Evolutionary conservation across 2,113 vertebrate genomes (phyloP).

Genomic region (Odontophorus gujanensis): DNA sequence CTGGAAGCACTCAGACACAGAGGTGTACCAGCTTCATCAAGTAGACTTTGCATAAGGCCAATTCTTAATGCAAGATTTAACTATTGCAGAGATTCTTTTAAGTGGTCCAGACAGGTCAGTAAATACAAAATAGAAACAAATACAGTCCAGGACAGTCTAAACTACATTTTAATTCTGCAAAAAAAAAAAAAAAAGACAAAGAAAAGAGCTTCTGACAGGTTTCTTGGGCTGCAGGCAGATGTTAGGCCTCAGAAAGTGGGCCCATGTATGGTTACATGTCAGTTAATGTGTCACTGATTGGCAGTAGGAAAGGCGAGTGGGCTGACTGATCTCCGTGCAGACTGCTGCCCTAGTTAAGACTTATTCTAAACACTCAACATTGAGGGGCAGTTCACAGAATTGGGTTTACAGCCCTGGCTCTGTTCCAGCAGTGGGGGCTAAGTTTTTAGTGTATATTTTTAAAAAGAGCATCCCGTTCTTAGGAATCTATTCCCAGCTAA

Average conservation of each 20-base stretch:
- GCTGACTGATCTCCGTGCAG: not conserved
- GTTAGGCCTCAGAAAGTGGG: slow-evolving; percentile 15
- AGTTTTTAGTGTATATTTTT: slow-evolving; percentile 42
- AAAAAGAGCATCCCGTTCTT: slow-evolving; percentile 55
- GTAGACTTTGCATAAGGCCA: not conserved
- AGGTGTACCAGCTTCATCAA: not conserved
- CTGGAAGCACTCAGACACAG: not conserved
- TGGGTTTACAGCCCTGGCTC: slow-evolving; percentile 15
- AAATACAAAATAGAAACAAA: not conserved
- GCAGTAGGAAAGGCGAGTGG: not conserved
- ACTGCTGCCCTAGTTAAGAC: slow-evolving; percentile 12
- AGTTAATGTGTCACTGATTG: not conserved
- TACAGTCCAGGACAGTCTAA: not conserved
- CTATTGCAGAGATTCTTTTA: not conserved
- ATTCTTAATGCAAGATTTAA: not conserved
- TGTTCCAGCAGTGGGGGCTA: not conserved
- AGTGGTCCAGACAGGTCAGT: not conserved
- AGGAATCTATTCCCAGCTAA: slow-evolving; percentile 59
- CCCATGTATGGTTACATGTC: slow-evolving; percentile 41
- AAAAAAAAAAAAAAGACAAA: not conserved
- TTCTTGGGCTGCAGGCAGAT: slow-evolving; percentile 27
- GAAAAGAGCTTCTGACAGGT: not conserved
- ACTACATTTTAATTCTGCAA: not conserved
- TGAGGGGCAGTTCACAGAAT: not conserved
- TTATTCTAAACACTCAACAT: not conserved